phyloP scores from a whole-genome alignment of 2,888 invertebrate species.

The Erpobdella octoculata region DNA sequence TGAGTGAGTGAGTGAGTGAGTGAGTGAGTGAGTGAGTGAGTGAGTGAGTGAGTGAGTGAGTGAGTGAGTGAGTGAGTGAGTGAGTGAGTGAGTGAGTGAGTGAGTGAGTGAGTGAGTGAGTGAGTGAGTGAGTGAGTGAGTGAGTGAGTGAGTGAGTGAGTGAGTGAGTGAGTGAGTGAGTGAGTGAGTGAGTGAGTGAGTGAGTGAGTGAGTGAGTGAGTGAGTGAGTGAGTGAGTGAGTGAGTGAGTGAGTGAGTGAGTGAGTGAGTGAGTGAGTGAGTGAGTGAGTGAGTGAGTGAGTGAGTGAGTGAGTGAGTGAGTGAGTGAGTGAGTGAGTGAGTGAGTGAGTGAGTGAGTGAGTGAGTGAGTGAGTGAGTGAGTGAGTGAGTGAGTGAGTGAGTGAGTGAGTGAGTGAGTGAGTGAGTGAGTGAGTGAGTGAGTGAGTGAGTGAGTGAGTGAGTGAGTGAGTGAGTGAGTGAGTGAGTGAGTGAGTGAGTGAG shows the following conservation, averaged over 20 bases:
- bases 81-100: not conserved
- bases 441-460: too few species aligned
- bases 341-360: too few species aligned
- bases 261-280: not conserved
- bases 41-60: not conserved
- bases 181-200: not conserved
- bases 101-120: not conserved
- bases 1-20: slow-evolving; percentile 6
- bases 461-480: too few species aligned
- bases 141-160: too few species aligned
- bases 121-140: not conserved
- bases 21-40: slow-evolving; percentile 6
- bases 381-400: too few species aligned
- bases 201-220: slow-evolving; percentile 2
- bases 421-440: too few species aligned
- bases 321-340: too few species aligned
- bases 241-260: not conserved
- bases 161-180: too few species aligned
- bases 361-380: too few species aligned
- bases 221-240: slow-evolving; percentile 6
- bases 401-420: too few species aligned
- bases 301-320: too few species aligned
- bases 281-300: not conserved
- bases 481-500: too few species aligned
- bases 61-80: not conserved